Evolutionary conservation across 1,140 invertebrate genomes (phyloP).

Genomic region (Yoshiicerus persimilis): DNA sequence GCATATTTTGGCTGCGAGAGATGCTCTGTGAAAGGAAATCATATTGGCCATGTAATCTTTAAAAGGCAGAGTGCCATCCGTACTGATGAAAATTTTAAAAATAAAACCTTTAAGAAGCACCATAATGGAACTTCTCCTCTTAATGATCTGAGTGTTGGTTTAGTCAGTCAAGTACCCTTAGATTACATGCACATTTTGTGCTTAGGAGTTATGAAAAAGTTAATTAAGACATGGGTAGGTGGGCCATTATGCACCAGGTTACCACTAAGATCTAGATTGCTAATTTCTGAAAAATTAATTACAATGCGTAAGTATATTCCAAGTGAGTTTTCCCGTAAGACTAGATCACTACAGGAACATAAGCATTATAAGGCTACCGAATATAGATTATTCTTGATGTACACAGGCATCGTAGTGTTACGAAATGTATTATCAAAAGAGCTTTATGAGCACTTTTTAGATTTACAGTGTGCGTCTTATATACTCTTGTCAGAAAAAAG

Average conservation of each 20-base stretch:
- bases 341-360: not conserved
- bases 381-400: constrained; percentile 36
- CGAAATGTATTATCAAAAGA: not conserved
- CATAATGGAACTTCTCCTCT: constrained; percentile 34
- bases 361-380: constrained; percentile 40
- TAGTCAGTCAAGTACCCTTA: constrained; percentile 17
- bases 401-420: constrained; percentile 29
- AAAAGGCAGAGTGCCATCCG: constrained; percentile 45
- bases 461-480: not conserved
- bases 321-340: constrained; percentile 44
- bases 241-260: constrained; percentile 33
- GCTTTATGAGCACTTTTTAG: constrained; percentile 20
- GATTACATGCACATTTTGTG: constrained; percentile 32
- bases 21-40: constrained; percentile 51
- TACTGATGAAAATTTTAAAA: constrained; percentile 44
- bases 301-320: constrained; percentile 39
- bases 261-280: constrained; percentile 40
- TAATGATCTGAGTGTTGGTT: not conserved
- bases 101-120: constrained; percentile 34
- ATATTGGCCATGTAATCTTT: constrained; percentile 35
- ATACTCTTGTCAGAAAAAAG: constrained; percentile 8
- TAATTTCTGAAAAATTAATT: constrained; percentile 40
- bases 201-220: constrained; percentile 23
- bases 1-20: constrained; percentile 54
- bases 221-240: not conserved